Conservation (phyloP, 1,140 invertebrate genomes). For the Apolygus lucorum region DNA sequence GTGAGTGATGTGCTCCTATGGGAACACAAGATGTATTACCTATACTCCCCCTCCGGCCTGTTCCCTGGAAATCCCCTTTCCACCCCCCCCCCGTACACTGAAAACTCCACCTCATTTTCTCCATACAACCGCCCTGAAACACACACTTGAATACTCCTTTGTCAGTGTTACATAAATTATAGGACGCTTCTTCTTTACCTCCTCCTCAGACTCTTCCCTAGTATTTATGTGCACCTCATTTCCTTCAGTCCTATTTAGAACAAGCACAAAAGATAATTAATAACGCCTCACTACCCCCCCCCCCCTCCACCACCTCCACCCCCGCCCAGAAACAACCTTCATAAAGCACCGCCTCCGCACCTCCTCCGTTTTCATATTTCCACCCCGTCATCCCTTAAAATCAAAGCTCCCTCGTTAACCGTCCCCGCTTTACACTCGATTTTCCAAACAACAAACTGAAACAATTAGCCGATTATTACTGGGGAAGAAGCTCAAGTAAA, state of each 20-base stretch:
- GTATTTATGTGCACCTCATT: slow-evolving; percentile 23
- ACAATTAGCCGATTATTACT: background rate
- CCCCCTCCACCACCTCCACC: background rate
- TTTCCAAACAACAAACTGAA: background rate
- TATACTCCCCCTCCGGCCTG: background rate
- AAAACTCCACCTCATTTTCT: background rate
- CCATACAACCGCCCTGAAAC: background rate
- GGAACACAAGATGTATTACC: slow-evolving; percentile 21
- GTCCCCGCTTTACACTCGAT: background rate
- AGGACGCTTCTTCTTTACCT: background rate
- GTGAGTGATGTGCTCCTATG: slow-evolving; percentile 21
- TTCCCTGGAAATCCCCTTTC: background rate
- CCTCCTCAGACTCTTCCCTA: background rate
- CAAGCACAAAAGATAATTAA: slow-evolving; percentile 21
- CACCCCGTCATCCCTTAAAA: no score
- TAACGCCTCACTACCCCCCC: slow-evolving; percentile 8
- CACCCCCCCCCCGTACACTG: background rate
- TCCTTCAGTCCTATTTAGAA: slow-evolving; percentile 10
- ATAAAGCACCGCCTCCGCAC: background rate
- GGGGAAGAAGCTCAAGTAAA: background rate
- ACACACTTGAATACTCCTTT: slow-evolving; percentile 16
- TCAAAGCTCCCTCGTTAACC: background rate
- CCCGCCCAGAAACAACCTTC: background rate
- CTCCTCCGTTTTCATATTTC: background rate
- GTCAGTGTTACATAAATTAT: slow-evolving; percentile 20